Percentiles rank a stretch among this genome's conserved stretches.
Conservation (phyloP, 2,113 vertebrate species). For the Platysternon megacephalum region DNA sequence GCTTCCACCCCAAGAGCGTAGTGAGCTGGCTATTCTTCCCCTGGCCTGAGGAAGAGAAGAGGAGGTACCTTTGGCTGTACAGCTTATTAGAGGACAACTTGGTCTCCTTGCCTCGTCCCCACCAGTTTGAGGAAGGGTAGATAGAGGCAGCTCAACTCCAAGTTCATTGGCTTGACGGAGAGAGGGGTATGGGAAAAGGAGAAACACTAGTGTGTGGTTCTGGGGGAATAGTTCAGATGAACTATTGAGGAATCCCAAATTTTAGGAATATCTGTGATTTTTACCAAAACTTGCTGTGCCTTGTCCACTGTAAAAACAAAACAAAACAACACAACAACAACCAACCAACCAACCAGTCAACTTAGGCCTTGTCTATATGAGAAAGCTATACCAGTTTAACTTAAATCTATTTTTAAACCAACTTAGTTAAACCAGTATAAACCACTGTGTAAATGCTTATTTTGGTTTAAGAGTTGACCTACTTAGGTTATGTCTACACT, state of each 20-base stretch:
- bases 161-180: not conserved
- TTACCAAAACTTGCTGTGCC: not conserved
- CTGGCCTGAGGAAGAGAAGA: not conserved
- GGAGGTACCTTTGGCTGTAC: not conserved
- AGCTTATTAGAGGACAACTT: not conserved
- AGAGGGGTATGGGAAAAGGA: not conserved
- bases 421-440: not conserved
- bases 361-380: not conserved
- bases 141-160: not conserved
- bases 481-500: not conserved
- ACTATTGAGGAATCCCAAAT: not conserved
- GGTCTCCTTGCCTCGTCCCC: not conserved
- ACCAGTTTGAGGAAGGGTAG: not conserved
- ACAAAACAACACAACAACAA: too few species aligned
- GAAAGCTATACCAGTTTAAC: not conserved
- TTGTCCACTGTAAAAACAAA: not conserved
- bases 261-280: not conserved
- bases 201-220: not conserved
- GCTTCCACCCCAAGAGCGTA: not conserved
- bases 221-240: not conserved
- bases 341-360: not conserved
- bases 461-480: not conserved
- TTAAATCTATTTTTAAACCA: not conserved
- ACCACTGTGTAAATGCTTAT: not conserved
- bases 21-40: not conserved